Percentiles rank a stretch among this genome's conserved stretches.
These are phyloP conservation scores for Myoxocephalus aenaeus DNA, from an alignment of 2,797 vertebrate genomes.

Conservation along the genomic window DNA sequence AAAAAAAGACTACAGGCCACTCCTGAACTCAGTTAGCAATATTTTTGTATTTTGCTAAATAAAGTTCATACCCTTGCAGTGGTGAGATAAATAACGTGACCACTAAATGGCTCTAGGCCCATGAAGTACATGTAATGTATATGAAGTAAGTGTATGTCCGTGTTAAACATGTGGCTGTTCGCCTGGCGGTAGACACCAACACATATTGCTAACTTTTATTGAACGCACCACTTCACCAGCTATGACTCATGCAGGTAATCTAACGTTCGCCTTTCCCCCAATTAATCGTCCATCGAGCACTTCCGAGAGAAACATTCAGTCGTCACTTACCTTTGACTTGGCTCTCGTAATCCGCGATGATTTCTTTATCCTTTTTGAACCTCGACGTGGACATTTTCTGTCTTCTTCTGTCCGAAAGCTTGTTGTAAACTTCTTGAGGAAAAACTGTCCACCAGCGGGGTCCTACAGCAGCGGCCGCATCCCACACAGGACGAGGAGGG, in stretches of 20 bases:
- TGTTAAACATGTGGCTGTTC: not conserved
- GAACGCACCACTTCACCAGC: slow-evolving; percentile 2
- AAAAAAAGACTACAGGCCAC: not conserved
- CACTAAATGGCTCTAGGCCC: not conserved
- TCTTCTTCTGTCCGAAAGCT: slow-evolving; percentile 29
- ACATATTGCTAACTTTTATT: slow-evolving; percentile 32
- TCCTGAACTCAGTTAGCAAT: not conserved
- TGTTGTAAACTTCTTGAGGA: slow-evolving; percentile 64
- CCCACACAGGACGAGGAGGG: slow-evolving; percentile 38
- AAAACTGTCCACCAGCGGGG: slow-evolving; percentile 71
- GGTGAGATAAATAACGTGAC: not conserved
- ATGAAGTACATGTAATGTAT: too few species aligned
- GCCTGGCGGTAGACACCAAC: not conserved
- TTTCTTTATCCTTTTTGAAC: slow-evolving; percentile 99
- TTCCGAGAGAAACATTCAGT: not conserved
- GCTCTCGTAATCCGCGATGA: slow-evolving; percentile 96
- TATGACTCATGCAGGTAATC: slow-evolving; percentile 56
- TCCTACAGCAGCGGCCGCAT: slow-evolving; percentile 72
- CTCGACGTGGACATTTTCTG: slow-evolving; percentile 92
- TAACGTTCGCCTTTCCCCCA: slow-evolving; percentile 20
- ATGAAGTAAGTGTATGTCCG: not conserved
- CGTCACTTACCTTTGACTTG: slow-evolving; percentile 94
- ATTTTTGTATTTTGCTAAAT: slow-evolving; percentile 8
- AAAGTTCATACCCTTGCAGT: not conserved
- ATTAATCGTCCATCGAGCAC: not conserved